A percentile compares a stretch with the other conserved stretches of the same genome.
These are phyloP conservation scores for Hyposoter dolosus DNA, from an alignment of 2,888 invertebrate species.

Conservation along the genomic window DNA sequence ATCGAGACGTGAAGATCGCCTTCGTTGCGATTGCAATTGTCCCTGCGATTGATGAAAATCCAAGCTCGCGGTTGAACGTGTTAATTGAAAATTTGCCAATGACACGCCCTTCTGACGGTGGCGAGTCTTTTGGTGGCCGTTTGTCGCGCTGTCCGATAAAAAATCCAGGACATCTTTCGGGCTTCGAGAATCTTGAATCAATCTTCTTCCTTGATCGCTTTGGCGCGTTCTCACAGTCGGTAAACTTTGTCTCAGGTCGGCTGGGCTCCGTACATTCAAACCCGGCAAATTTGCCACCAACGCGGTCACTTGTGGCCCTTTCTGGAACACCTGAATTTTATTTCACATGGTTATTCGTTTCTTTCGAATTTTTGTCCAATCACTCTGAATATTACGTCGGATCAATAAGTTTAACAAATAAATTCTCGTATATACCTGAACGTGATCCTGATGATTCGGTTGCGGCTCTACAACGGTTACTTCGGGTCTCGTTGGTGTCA, in stretches of 20 bases:
- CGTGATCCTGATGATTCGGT: constrained; percentile 77
- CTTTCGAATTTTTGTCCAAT: not conserved
- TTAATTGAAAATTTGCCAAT: constrained; percentile 73
- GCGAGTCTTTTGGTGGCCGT: constrained; percentile 86
- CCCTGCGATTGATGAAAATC: constrained; percentile 75
- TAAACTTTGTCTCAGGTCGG: constrained; percentile 79
- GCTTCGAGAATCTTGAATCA: constrained; percentile 77
- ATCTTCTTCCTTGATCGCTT: constrained; percentile 71
- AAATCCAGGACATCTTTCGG: constrained; percentile 85
- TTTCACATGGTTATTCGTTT: constrained; percentile 2
- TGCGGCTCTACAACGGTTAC: constrained; percentile 72
- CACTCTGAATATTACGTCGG: not conserved
- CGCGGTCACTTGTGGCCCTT: constrained; percentile 92
- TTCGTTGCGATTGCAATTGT: constrained; percentile 75
- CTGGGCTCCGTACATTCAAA: constrained; percentile 84
- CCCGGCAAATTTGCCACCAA: constrained; percentile 89
- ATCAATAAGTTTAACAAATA: not conserved
- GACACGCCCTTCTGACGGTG: constrained; percentile 66
- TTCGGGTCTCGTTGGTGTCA: constrained; percentile 78
- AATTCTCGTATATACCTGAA: constrained; percentile 77
- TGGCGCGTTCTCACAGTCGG: constrained; percentile 78
- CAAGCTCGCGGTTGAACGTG: constrained; percentile 81
- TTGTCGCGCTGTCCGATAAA: constrained; percentile 85
- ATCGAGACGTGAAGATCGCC: constrained; percentile 77
- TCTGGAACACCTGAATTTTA: constrained; percentile 89